Evolutionary conservation across 2,113 vertebrate species (phyloP), one percentile per base, ranked within the genome.

Genomic region (Xyrauchen texanus): DNA sequence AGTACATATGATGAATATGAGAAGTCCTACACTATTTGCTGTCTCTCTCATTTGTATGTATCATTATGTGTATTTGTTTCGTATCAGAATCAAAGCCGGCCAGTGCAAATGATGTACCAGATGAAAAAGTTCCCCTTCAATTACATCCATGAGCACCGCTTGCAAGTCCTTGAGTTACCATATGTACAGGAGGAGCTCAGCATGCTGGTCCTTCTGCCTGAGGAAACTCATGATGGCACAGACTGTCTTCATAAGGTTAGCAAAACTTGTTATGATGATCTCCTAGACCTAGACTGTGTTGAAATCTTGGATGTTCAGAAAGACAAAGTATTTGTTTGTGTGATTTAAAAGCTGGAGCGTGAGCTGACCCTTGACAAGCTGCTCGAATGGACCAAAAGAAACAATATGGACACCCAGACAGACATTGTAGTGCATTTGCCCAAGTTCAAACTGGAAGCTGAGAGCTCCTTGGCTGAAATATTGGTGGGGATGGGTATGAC

Each of bases 91-190:
- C 93, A 95, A 81, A 93, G 46, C 3, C 94, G 81, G 47, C 87
- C 79, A 0, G 95, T 98, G 70, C 91, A 95, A 90, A 98, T 98
- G 96, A 98, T 98, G 97, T 89, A 90, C 87, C 94, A 94, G 91
- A 92, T 83, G 86, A 90, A 92, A 0, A 94, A 93, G 75, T 90
- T 96, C 11, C 88, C 80, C 4, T 94, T 85, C 66, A 92, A 90
- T 69, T 95, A 94, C 81, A 80, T 97, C 8, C 34, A 81, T 0
- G 93, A 96, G 7, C 81, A 85, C 1, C 89, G 86, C 7, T 80
- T 94, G 70, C 92, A 92, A 66, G 85, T 98, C 51, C 85, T 98
- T 78, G 96, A 97, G 86, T 84, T 98, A 81, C 95, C 95, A 0
- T 99, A 98, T 0, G 68, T 91, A 0, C 86, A 81, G 2, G 42